A percentile compares a stretch with the other conserved stretches of the same genome.
Evolutionary conservation across 2,113 vertebrate species (phyloP).

Genomic region (Pelodiscus sinensis): DNA sequence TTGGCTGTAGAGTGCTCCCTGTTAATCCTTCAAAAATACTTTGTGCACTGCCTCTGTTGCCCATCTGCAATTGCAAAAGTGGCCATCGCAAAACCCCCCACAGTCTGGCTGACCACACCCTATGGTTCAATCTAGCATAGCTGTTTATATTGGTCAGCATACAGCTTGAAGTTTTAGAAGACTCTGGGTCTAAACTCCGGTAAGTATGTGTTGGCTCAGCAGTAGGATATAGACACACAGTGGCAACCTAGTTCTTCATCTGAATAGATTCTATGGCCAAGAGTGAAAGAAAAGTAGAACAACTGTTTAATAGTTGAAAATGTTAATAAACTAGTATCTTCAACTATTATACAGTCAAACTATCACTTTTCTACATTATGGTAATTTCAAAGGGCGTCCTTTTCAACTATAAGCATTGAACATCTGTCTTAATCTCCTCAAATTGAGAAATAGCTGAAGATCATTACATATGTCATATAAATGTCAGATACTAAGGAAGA

Average conservation of each 20-base stretch:
- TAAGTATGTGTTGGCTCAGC: background rate
- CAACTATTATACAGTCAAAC: background rate
- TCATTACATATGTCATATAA: slow-evolving; percentile 5
- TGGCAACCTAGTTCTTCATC: background rate
- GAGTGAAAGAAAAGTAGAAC: background rate
- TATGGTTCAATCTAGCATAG: accelerated
- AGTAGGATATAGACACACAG: background rate
- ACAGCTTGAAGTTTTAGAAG: background rate
- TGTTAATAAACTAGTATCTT: background rate
- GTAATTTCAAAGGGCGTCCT: slow-evolving; percentile 9
- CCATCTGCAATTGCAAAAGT: background rate
- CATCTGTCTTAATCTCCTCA: slow-evolving; percentile 27
- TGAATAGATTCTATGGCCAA: background rate
- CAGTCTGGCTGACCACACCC: accelerated
- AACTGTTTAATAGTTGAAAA: slow-evolving; percentile 27
- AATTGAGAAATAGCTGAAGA: slow-evolving; percentile 18
- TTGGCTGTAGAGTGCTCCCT: background rate
- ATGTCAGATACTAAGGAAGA: background rate
- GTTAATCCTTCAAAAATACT: background rate
- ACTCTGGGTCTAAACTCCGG: background rate
- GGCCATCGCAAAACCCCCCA: background rate
- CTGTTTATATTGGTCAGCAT: background rate
- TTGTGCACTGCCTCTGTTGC: background rate
- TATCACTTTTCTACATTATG: background rate
- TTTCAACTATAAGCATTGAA: background rate